A percentile compares a stretch with the other conserved stretches of the same genome.
Conservation (phyloP, 2,113 vertebrate genomes). For the Sapayoa aenigma region DNA sequence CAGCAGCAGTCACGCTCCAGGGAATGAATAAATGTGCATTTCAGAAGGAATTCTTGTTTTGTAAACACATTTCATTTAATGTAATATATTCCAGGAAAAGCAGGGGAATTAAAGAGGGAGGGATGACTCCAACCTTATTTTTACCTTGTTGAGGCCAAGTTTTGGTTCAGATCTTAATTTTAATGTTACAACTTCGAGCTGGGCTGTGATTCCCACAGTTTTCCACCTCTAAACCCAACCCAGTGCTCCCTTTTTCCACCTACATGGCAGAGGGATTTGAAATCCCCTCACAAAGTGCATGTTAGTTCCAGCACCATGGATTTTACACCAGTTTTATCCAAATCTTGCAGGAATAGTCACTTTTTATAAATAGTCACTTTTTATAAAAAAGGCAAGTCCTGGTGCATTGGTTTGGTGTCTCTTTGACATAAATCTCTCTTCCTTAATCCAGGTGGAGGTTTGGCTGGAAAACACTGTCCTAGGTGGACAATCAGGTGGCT, state of each 20-base stretch:
- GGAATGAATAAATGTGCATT: background rate
- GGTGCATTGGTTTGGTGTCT: background rate
- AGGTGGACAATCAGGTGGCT: background rate
- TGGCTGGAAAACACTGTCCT: background rate
- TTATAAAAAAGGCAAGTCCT: background rate
- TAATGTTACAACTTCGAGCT: background rate
- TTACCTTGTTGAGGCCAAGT: too few relatives aligned
- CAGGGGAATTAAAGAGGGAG: background rate
- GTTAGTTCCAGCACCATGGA: background rate
- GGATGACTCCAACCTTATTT: background rate
- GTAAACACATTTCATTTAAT: background rate
- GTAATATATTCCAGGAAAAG: background rate
- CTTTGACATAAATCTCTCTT: background rate
- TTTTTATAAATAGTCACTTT: background rate
- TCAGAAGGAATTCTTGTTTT: background rate
- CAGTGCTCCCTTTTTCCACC: background rate
- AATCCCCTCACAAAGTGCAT: background rate
- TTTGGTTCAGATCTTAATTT: background rate
- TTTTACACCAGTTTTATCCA: rapidly evolving
- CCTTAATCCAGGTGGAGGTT: background rate
- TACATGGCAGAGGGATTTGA: background rate
- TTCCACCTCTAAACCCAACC: background rate
- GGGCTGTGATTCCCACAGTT: background rate
- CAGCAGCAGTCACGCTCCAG: background rate
- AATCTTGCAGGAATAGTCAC: background rate